A percentile compares a stretch with the other conserved stretches of the same genome.
phyloP scores from a whole-genome alignment of 1,140 invertebrate genomes.

The Marisa cornuarietis region DNA sequence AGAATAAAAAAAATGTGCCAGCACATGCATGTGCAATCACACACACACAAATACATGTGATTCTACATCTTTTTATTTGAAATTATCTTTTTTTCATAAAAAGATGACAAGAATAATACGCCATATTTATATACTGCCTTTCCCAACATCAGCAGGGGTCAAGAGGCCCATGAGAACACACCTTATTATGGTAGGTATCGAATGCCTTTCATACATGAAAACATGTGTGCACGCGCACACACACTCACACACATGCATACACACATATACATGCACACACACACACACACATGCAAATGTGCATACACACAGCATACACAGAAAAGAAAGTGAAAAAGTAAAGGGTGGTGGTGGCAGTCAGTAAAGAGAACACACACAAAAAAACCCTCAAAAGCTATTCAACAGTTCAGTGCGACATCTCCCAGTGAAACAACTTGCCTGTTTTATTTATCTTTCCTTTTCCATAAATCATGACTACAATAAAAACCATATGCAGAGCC shows the following conservation, averaged over 20 bases:
- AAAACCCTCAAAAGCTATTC: too few relatives aligned
- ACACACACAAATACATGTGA: neutral
- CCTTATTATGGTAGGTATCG: neutral
- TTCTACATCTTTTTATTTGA: neutral
- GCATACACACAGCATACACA: neutral
- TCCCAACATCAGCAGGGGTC: neutral
- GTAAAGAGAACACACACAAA: too few relatives aligned
- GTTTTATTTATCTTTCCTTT: too few relatives aligned
- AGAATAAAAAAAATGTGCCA: neutral
- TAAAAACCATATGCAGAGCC: too few relatives aligned
- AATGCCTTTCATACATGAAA: neutral
- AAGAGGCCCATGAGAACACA: too few relatives aligned
- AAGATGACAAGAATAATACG: neutral
- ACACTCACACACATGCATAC: neutral
- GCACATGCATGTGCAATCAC: neutral
- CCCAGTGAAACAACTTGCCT: too few relatives aligned
- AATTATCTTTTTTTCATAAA: too few relatives aligned
- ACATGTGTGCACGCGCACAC: neutral
- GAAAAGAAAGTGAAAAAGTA: too few relatives aligned
- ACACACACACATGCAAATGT: conserved; percentile 2
- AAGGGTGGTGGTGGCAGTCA: too few relatives aligned
- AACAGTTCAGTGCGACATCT: too few relatives aligned
- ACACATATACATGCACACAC: conserved; percentile 6
- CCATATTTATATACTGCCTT: neutral
- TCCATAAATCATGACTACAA: too few relatives aligned